A percentile compares a stretch with the other conserved stretches of the same genome.
Evolutionary conservation across 2,113 vertebrate genomes (phyloP).

Genomic region (Ceyx margarethae): DNA sequence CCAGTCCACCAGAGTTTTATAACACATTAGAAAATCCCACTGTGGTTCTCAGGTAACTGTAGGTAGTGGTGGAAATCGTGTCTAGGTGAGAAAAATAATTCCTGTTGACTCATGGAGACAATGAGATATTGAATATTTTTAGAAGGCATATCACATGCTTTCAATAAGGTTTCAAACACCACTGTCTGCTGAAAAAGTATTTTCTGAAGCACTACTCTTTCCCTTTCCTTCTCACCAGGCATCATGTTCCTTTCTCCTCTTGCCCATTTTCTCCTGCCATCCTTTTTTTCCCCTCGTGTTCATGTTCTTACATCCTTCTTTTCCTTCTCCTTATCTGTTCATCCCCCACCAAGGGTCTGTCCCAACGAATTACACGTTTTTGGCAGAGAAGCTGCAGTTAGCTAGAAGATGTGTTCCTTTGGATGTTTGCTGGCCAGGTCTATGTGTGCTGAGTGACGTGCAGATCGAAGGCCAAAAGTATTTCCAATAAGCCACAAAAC

Average conservation of each 20-base stretch:
- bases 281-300: background rate
- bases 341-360: background rate
- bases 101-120: background rate
- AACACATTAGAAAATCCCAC: background rate
- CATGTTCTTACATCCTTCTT: background rate
- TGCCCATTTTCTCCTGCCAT: background rate
- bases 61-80: background rate
- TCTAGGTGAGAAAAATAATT: conserved; percentile 10
- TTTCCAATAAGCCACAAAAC: background rate
- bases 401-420: background rate
- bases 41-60: background rate
- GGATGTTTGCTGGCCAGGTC: background rate
- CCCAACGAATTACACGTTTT: background rate
- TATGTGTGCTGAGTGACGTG: background rate
- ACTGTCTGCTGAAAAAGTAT: background rate
- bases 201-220: background rate
- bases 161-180: background rate
- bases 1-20: background rate
- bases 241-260: background rate
- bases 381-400: background rate
- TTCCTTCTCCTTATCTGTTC: background rate
- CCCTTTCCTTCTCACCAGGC: background rate
- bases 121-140: background rate
- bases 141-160: background rate
- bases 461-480: background rate